Base-by-base conservation (phyloP, 2,797 vertebrate genomes). In the Poecilia wingei region DNA sequence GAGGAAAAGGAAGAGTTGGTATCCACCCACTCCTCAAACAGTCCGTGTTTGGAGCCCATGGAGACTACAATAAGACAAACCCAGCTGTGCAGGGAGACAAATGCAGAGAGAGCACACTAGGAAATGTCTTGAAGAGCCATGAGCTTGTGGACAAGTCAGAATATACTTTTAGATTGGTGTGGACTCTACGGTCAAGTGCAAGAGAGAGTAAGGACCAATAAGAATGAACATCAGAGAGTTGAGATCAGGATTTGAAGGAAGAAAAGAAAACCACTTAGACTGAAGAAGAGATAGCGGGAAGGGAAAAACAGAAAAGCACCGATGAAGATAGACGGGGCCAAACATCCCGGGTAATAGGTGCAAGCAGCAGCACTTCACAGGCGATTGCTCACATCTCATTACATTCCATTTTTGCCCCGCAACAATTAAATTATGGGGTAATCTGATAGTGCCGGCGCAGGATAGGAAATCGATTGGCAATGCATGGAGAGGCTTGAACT, bases 391-490 rank as follows among this genome's bases (percentile, higher is more conserved):
- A 83, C 92, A 85, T 88, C 86, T 84, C 88, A 91, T 93, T 91
- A 89, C 78, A 55, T 31, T 80, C 82, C 88, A 84, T 84, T 83
- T 61, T 72, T 0, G 72, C 72, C 12, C n/a, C 18, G 12, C 79
- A 69, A 80, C 72, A 90, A 94, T 91, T 87, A 89, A 92, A 94
- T 94, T 90, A 92, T 46, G 86, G 6, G 87, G 91, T 90, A 92
- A 94, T 88, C 64, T 73, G 89, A 93, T 88, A 85, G 86, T 84
- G 87, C 79, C 55, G 16, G 49, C 3, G 61, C 25, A 3, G 80
- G 86, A 77, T 13, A 76, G 83, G 85, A 90, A 94, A 93, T 93
- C 86, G 85, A 94, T 93, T 59, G 0, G 55, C 82, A 82, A 90
- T 71, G 89, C 85, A 71, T 39, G 70, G 57, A 64, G 83, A 83